Conservation (phyloP, 2,113 vertebrate genomes). For the Tachycineta bicolor region DNA sequence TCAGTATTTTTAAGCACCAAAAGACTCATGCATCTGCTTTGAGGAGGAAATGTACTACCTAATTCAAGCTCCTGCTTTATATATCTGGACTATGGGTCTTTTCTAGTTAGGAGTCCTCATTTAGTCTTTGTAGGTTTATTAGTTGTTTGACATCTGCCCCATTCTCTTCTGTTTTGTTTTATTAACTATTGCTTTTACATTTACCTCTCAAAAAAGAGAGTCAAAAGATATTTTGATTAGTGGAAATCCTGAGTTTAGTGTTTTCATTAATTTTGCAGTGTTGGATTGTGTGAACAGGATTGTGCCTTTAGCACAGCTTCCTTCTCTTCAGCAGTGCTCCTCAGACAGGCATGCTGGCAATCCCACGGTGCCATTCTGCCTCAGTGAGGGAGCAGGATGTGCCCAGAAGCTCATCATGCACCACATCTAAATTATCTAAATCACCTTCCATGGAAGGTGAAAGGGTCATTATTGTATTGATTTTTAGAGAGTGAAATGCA, state of each 20-base stretch:
- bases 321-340: background rate
- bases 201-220: background rate
- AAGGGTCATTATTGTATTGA: background rate
- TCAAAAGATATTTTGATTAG: background rate
- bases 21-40: rapidly evolving
- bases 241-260: background rate
- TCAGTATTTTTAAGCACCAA: background rate
- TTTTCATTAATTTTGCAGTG: background rate
- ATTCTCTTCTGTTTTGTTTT: background rate
- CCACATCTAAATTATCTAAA: background rate
- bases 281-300: background rate
- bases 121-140: background rate
- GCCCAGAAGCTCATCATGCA: background rate
- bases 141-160: background rate
- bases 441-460: background rate
- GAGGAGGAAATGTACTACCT: background rate
- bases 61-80: background rate
- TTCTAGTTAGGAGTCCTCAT: too few species aligned
- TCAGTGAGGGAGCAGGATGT: background rate
- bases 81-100: background rate
- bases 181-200: background rate
- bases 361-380: rapidly evolving
- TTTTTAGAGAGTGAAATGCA: background rate
- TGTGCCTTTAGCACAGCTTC: background rate
- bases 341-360: background rate